Evolutionary conservation across 2,888 invertebrate species (phyloP), one percentile per base, ranked within the genome.

Genomic region (Scelioninae gen. 2): DNA sequence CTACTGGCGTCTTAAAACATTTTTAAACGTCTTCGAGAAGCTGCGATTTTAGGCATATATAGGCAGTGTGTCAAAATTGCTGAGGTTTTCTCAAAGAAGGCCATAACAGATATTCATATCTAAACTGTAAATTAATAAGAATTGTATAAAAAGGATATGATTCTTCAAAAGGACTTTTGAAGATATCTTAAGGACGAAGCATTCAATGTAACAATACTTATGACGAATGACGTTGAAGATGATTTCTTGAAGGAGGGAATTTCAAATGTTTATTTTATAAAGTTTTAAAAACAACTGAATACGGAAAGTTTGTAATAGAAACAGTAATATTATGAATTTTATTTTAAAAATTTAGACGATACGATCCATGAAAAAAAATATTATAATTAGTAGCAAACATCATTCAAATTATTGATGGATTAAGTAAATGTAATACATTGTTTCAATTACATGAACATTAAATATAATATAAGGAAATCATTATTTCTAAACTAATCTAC

Each of bases 81-180:
- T n/a, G 45, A 11, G 28, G 50, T 28, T 16, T 67, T 65, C 67
- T 70, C 61, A 67, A 71, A 74, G 74, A 61, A 28, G 46, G 22
- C 57, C 55, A n/a, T 46, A 5, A 9, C 15, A 33, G 57, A 28
- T 46, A 57, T 45, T 65, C 69, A 69, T 74, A 65, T 74, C 73
- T 58, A 60, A 73, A 58, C 37, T 19, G 58, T 28, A 45, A 68
- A 63, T 64, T 41, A 58, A 7, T 52, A 45, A 39, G 6, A 22
- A 52, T 39, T 74, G 65, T 74, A 65, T 10, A 64, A 58, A n/a
- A 69, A 6, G 9, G 31, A 53, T 52, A 64, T 45, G 43, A 65
- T 70, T 74, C 69, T 70, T 65, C 46, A 72, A 68, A 69, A 69
- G 65, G 64, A 50, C n/a, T 65, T 63, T 63, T 22, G 63, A 64